Conservation (phyloP, 2,113 vertebrate species). For the Poeciliopsis retropinna region DNA sequence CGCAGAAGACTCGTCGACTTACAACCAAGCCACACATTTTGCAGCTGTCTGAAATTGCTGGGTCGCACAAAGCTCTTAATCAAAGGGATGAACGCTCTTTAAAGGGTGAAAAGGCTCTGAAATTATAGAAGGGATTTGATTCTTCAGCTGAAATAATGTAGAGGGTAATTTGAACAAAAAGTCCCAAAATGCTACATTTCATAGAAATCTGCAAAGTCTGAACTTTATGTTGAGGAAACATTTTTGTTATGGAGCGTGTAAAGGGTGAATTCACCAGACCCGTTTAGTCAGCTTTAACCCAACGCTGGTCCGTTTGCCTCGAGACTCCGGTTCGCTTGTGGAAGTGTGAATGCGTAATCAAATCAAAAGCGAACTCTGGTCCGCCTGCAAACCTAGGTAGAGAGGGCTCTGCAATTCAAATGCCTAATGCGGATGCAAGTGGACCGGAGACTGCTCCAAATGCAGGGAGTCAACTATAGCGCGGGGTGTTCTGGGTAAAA, state of each 20-base stretch:
- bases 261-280: too few relatives aligned
- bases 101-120: conserved; percentile 16
- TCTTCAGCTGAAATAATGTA: conserved; percentile 15
- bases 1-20: neutral
- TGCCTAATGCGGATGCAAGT: too few relatives aligned
- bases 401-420: too few relatives aligned
- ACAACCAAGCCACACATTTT: conserved; percentile 14
- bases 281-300: too few relatives aligned
- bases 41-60: conserved; percentile 19
- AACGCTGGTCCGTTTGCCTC: too few relatives aligned
- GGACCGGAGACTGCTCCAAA: too few relatives aligned
- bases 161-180: neutral
- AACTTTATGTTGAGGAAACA: neutral
- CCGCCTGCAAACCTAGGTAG: too few relatives aligned
- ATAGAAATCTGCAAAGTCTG: neutral
- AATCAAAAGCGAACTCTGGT: too few relatives aligned
- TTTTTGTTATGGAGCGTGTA: neutral
- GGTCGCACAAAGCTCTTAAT: conserved; percentile 33
- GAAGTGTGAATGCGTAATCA: too few relatives aligned
- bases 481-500: too few relatives aligned
- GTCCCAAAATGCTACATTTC: conserved; percentile 3
- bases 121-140: neutral
- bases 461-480: too few relatives aligned
- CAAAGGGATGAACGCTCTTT: conserved; percentile 41
- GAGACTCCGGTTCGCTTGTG: too few relatives aligned